Conservation (phyloP, 2,113 vertebrate species). For the Platichthys stellatus region DNA sequence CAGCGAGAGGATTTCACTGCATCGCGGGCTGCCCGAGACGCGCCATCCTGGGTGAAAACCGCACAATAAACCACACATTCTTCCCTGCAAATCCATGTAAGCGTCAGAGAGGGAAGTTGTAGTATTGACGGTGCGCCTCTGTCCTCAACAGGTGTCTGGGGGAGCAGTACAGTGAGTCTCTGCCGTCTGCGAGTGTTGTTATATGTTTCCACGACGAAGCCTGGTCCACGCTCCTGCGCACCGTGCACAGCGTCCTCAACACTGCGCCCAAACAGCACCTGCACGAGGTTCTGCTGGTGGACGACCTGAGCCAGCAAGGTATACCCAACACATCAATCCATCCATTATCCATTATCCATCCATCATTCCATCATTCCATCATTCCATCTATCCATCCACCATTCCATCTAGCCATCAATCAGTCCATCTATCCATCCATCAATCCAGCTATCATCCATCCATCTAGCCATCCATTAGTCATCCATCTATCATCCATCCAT, state of each 20-base stretch:
- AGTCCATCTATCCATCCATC: not conserved
- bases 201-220: constrained; percentile 90
- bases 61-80: not conserved
- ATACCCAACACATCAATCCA: constrained; percentile 23
- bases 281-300: constrained; percentile 89
- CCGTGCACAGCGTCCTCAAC: constrained; percentile 87
- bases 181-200: constrained; percentile 87
- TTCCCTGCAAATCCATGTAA: not conserved
- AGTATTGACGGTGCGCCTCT: not conserved
- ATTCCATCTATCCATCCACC: not conserved
- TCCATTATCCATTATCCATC: constrained; percentile 4
- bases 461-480: not conserved
- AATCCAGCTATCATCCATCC: not conserved
- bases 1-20: constrained; percentile 79
- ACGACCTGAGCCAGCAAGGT: constrained; percentile 89
- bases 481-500: not conserved
- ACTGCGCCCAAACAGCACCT: constrained; percentile 82
- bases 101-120: not conserved
- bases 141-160: constrained; percentile 83
- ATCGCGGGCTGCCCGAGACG: constrained; percentile 83
- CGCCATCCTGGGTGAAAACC: constrained; percentile 88
- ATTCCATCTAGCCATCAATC: not conserved
- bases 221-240: constrained; percentile 89
- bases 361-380: not conserved
- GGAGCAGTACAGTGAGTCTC: constrained; percentile 74